These are phyloP conservation scores for Drosophila barbarae DNA, from an alignment of 2,888 invertebrate species.

Conservation along the genomic window DNA sequence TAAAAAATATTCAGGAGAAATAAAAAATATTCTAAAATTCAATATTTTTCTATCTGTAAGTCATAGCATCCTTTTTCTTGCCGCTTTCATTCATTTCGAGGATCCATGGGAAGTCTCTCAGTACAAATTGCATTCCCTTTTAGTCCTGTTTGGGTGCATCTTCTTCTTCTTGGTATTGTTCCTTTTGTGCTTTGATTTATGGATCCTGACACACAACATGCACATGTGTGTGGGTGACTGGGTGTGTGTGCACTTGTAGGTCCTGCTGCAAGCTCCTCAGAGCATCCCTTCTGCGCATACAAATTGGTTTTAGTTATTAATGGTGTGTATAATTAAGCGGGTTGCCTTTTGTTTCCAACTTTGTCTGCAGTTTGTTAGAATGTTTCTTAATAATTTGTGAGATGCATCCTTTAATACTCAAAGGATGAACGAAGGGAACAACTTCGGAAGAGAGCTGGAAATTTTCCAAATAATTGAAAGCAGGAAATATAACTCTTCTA, in stretches of 20 bases:
- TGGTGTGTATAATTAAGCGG: constrained; percentile 71
- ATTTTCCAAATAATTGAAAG: constrained; percentile 28
- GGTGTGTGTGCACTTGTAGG: constrained; percentile 34
- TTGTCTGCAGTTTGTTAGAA: constrained; percentile 71
- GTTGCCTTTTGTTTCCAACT: constrained; percentile 69
- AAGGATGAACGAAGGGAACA: constrained; percentile 5
- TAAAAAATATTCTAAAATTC: background rate
- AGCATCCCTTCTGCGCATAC: constrained; percentile 57
- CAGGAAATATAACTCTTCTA: constrained; percentile 4
- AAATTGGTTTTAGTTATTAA: constrained; percentile 73
- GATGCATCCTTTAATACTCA: constrained; percentile 51
- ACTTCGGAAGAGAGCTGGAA: background rate
- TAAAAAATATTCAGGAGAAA: background rate
- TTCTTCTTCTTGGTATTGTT: constrained; percentile 42
- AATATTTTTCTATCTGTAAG: constrained; percentile 5
- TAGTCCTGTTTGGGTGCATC: constrained; percentile 27
- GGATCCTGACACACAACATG: constrained; percentile 34
- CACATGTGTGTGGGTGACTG: constrained; percentile 39
- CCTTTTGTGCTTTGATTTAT: constrained; percentile 67
- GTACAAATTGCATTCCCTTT: constrained; percentile 70
- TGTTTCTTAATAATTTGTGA: constrained; percentile 72
- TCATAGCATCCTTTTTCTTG: background rate
- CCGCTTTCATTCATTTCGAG: constrained; percentile 10
- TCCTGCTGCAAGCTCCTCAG: constrained; percentile 38
- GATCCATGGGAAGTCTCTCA: constrained; percentile 25